phyloP scores from a whole-genome alignment of 2,797 vertebrate species.

The Lerista edwardsae region DNA sequence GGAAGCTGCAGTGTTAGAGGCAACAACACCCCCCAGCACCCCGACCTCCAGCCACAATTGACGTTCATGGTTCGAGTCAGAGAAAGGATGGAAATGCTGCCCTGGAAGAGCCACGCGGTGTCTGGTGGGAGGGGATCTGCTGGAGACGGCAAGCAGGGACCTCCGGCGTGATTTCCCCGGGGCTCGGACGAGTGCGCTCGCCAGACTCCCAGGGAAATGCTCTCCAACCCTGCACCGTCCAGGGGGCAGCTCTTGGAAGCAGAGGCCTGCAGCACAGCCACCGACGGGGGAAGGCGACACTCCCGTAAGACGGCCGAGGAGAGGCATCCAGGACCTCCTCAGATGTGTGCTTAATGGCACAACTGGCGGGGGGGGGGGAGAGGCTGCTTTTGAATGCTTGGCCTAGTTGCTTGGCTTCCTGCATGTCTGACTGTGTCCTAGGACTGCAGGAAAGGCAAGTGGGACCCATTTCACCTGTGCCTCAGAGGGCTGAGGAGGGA shows the following conservation, averaged over 20 bases:
- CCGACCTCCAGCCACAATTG: not conserved
- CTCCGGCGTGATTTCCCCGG: not conserved
- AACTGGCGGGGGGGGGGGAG: no score
- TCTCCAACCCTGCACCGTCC: not conserved
- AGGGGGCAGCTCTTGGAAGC: not conserved
- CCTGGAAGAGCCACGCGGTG: not conserved
- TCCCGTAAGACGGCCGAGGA: no score
- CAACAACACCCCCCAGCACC: not conserved
- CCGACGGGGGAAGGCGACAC: not conserved
- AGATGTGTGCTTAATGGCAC: no score
- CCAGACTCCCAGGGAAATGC: no score
- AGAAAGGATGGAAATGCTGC: no score
- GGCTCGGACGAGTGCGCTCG: not conserved
- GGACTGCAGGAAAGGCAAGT: not conserved
- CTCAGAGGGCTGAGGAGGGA: not conserved
- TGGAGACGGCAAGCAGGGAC: not conserved
- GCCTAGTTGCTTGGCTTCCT: no score
- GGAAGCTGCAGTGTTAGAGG: slow-evolving; percentile 75
- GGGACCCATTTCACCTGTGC: no score
- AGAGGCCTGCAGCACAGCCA: not conserved
- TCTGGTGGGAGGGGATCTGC: not conserved
- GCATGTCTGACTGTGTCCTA: no score
- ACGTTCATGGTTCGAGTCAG: not conserved
- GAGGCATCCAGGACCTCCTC: no score
- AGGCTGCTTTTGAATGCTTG: no score